phyloP scores from a whole-genome alignment of 2,797 vertebrate genomes.

The Galagoides demidoff region DNA sequence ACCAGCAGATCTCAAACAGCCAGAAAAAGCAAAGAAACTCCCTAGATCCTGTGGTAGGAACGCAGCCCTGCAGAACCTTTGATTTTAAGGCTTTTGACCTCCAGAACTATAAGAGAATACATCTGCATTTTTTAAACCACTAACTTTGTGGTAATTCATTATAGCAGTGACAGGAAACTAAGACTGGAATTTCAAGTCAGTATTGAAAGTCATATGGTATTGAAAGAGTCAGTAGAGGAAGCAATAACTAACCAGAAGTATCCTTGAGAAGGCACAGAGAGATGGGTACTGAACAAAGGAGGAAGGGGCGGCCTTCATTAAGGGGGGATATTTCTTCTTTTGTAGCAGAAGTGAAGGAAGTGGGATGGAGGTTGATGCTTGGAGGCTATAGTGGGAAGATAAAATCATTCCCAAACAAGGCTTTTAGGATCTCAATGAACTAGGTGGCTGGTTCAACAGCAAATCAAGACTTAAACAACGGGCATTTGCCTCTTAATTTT shows the following conservation, averaged over 20 bases:
- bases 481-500: not conserved
- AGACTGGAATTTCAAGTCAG: not conserved
- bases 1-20: not conserved
- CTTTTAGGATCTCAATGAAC: not conserved
- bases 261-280: not conserved
- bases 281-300: not conserved
- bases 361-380: not conserved
- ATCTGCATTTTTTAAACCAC: not conserved
- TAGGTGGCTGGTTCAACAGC: not conserved
- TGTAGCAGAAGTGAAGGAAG: not conserved
- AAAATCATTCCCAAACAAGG: not conserved
- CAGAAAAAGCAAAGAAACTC: not conserved
- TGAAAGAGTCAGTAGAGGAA: not conserved
- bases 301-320: not conserved
- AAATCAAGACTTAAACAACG: not conserved
- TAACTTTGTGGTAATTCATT: not conserved
- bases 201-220: not conserved
- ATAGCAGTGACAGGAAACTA: not conserved
- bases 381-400: not conserved
- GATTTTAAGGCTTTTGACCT: not conserved
- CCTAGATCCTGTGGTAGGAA: not conserved
- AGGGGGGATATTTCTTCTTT: not conserved
- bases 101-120: not conserved
- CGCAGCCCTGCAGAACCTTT: not conserved
- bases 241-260: not conserved